Conservation (phyloP, 35 echinoderm and acorn worm species). For the Heliocidaris tuberculata region DNA sequence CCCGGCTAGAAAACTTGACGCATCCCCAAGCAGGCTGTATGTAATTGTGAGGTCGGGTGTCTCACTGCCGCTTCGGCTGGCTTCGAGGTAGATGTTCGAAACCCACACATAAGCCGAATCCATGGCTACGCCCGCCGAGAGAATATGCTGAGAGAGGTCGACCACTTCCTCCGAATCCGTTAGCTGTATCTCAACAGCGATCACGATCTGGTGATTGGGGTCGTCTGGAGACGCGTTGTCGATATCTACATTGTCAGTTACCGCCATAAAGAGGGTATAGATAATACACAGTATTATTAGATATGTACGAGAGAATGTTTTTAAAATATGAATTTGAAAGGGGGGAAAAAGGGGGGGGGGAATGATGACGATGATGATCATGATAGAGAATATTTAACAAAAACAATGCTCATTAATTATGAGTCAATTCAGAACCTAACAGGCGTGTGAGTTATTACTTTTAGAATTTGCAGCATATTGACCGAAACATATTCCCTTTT, state of each 20-base stretch:
- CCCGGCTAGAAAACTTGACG: conserved; percentile 12
- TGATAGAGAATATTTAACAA: too few species aligned
- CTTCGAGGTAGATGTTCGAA: conserved; percentile 26
- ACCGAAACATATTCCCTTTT: too few species aligned
- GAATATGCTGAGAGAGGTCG: not conserved
- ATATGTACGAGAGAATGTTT: not conserved
- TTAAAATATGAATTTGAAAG: not conserved
- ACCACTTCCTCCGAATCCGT: conserved; percentile 16
- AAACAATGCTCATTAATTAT: too few species aligned
- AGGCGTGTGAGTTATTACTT: too few species aligned
- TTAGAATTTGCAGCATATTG: too few species aligned
- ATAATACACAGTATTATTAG: not conserved
- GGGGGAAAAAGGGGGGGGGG: not conserved
- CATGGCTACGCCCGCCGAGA: conserved; percentile 21
- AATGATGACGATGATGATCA: too few species aligned
- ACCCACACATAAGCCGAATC: conserved; percentile 44
- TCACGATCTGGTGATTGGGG: conserved; percentile 52
- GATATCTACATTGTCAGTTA: not conserved
- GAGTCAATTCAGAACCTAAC: too few species aligned
- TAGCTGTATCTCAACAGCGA: conserved; percentile 49
- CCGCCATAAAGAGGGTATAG: not conserved
- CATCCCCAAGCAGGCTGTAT: not conserved
- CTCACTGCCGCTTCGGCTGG: conserved; percentile 28
- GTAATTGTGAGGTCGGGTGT: not conserved
- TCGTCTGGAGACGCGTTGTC: not conserved